These are phyloP conservation scores for Pogonophryne albipinna DNA, from an alignment of 2,797 vertebrate genomes.

Conservation along the genomic window DNA sequence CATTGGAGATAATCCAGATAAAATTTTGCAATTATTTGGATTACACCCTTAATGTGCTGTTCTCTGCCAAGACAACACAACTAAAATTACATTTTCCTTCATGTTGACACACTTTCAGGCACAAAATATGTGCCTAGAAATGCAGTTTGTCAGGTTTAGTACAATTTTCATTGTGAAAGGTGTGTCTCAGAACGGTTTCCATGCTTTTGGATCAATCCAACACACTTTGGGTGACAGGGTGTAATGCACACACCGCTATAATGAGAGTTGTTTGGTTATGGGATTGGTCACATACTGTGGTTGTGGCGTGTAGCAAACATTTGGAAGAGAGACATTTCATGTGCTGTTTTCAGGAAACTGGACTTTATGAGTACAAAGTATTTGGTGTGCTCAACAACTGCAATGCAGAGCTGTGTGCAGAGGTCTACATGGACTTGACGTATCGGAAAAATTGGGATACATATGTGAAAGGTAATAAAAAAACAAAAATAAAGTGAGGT, in stretches of 20 bases:
- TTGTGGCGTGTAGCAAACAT: conserved; percentile 36
- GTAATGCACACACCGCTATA: conserved; percentile 20
- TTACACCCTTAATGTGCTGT: not conserved
- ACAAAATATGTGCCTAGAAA: not conserved
- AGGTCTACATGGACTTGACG: conserved; percentile 93
- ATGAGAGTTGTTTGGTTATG: conserved; percentile 42
- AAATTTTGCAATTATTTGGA: not conserved
- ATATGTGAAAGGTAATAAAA: conserved; percentile 89
- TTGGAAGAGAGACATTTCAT: conserved; percentile 35
- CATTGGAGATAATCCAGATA: not conserved
- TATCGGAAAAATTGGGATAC: conserved; percentile 93
- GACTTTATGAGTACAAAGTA: conserved; percentile 93
- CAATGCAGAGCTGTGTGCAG: conserved; percentile 83
- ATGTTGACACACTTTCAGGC: not conserved
- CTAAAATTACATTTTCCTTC: not conserved
- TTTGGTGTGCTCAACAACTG: conserved; percentile 86
- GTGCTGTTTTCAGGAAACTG: conserved; percentile 83
- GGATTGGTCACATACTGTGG: conserved; percentile 41
- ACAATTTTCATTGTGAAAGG: not conserved
- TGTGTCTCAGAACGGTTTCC: not conserved
- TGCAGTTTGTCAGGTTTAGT: not conserved
- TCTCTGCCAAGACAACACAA: not conserved
- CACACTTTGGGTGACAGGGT: not conserved
- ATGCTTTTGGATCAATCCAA: conserved; percentile 3
- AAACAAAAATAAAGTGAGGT: not conserved